phyloP scores from a whole-genome alignment of 2,888 invertebrate species.

The Ophion ellenae region DNA sequence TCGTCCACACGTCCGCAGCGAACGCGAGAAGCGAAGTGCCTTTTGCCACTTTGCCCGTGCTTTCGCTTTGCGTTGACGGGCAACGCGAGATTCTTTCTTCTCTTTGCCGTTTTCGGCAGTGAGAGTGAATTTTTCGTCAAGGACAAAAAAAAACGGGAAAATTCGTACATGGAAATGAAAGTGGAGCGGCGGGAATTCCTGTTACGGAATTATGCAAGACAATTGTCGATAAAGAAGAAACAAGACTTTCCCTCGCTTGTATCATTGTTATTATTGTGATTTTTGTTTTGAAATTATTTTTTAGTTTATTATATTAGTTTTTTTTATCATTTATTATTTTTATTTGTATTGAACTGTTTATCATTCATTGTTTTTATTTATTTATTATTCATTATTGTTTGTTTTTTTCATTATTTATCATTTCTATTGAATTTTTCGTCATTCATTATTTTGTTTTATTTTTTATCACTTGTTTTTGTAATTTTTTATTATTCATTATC shows the following conservation, averaged over 20 bases:
- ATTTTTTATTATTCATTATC: no score
- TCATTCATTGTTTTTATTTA: no score
- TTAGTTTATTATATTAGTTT: not conserved
- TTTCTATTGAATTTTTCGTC: no score
- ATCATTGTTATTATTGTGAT: not conserved
- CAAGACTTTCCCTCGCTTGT: not conserved
- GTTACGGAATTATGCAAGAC: not conserved
- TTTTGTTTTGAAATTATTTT: not conserved
- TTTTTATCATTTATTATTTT: not conserved
- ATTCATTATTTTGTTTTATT: no score
- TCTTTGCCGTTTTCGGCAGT: not conserved
- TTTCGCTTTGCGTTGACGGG: conserved; percentile 35
- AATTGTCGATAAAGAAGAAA: not conserved
- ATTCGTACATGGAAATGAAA: not conserved
- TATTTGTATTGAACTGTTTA: not conserved
- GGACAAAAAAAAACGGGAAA: not conserved
- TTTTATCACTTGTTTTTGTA: no score
- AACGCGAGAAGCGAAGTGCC: conserved; percentile 1
- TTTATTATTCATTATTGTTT: no score
- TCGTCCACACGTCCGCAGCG: conserved; percentile 2
- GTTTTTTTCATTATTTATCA: no score
- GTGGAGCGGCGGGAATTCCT: not conserved
- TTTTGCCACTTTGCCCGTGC: conserved; percentile 5
- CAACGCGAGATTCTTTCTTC: not conserved
- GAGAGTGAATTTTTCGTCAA: not conserved